A percentile compares a stretch with the other conserved stretches of the same genome.
These are phyloP conservation scores for Melanophora roralis DNA, from an alignment of 2,888 invertebrate species.

Conservation along the genomic window DNA sequence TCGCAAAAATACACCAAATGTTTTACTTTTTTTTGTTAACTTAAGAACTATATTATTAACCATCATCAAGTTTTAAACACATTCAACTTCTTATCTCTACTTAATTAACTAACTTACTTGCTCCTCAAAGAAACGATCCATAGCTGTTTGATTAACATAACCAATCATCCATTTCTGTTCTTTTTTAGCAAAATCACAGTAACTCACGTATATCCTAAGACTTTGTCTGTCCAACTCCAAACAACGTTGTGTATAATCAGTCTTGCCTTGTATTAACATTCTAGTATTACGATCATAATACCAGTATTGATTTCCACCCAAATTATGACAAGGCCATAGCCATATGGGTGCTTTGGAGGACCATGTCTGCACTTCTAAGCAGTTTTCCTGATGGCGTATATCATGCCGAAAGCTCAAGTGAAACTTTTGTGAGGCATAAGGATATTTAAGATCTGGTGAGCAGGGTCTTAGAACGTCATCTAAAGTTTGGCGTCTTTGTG, in stretches of 20 bases:
- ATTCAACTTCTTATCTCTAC: too few relatives aligned
- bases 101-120: neutral
- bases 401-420: constrained; percentile 70
- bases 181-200: constrained; percentile 78
- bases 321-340: constrained; percentile 92
- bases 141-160: constrained; percentile 67
- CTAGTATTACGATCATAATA: constrained; percentile 82
- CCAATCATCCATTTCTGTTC: constrained; percentile 73
- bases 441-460: constrained; percentile 67
- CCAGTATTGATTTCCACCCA: constrained; percentile 95
- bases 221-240: constrained; percentile 83
- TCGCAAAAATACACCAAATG: too few relatives aligned
- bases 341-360: constrained; percentile 84
- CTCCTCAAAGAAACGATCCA: constrained; percentile 66
- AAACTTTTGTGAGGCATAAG: constrained; percentile 71
- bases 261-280: constrained; percentile 66
- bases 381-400: constrained; percentile 80
- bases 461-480: constrained; percentile 69
- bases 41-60: too few relatives aligned
- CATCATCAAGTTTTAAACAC: too few relatives aligned
- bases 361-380: constrained; percentile 89
- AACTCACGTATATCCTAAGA: constrained; percentile 83
- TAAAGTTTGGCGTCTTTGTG: constrained; percentile 66
- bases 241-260: constrained; percentile 80
- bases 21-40: neutral